phyloP scores from a whole-genome alignment of 2,888 invertebrate genomes.

The Habroteleia sp. region DNA sequence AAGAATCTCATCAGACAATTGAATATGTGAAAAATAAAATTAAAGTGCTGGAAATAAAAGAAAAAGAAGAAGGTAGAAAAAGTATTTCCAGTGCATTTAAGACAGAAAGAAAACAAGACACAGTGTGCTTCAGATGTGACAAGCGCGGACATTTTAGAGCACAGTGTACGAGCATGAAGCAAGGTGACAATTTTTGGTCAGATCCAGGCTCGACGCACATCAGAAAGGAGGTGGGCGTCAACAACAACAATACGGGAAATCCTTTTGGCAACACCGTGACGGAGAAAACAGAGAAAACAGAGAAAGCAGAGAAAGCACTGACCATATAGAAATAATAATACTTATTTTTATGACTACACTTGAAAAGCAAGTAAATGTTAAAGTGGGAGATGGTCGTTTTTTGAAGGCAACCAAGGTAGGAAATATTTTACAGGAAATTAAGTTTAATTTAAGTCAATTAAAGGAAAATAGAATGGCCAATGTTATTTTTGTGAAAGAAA shows the following conservation, averaged over 20 bases:
- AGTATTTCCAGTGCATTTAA: background rate
- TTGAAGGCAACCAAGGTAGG: constrained; percentile 5
- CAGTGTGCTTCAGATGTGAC: background rate
- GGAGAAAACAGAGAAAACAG: no score
- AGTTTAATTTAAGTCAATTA: background rate
- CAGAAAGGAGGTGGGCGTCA: background rate
- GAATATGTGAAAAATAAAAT: constrained; percentile 5
- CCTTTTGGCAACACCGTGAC: no score
- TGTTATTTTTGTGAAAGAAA: constrained; percentile 4
- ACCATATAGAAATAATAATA: no score
- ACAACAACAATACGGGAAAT: no score
- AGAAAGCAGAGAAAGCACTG: no score
- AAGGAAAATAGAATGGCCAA: background rate
- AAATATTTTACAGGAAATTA: background rate
- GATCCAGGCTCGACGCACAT: no score
- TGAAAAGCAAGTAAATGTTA: no score
- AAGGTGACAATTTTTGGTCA: no score
- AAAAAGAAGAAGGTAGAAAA: background rate
- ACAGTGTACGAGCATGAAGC: no score
- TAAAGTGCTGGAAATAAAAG: background rate
- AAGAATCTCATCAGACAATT: background rate
- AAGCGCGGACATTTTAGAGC: background rate
- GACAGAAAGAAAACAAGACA: background rate
- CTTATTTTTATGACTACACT: no score
- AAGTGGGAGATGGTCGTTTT: background rate